Percentiles rank a stretch among this genome's conserved stretches.
These are phyloP conservation scores for Galendromus occidentalis DNA, from an alignment of 1,140 invertebrate genomes.

Conservation along the genomic window DNA sequence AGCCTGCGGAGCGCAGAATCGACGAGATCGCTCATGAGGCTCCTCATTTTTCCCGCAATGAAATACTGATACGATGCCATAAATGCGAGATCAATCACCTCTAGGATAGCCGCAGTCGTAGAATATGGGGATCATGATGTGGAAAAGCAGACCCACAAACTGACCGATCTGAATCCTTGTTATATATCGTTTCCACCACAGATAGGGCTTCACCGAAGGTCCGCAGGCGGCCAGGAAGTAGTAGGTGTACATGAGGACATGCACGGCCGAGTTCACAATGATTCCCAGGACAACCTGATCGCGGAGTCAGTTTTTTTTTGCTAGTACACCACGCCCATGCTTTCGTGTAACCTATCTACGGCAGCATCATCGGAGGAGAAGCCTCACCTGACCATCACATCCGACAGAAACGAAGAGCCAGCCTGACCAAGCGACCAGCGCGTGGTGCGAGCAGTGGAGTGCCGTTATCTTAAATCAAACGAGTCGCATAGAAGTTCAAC, in stretches of 20 bases:
- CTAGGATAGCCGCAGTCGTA: conserved; percentile 1
- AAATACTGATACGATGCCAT: too few relatives aligned
- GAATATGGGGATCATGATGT: not conserved
- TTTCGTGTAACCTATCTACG: too few relatives aligned
- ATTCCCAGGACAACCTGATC: conserved; percentile 8
- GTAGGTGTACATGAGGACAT: conserved; percentile 57
- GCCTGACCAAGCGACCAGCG: conserved; percentile 8
- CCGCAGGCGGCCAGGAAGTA: conserved; percentile 43
- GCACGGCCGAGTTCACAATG: conserved; percentile 47
- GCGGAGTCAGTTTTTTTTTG: conserved; percentile 15
- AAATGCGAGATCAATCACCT: not conserved
- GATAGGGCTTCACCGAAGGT: conserved; percentile 26
- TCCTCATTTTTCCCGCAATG: too few relatives aligned
- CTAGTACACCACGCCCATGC: too few relatives aligned
- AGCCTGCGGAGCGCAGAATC: not conserved
- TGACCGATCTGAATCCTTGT: conserved; percentile 23
- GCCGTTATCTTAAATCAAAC: not conserved
- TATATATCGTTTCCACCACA: conserved; percentile 32
- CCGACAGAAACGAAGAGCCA: conserved; percentile 9
- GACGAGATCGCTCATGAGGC: too few relatives aligned
- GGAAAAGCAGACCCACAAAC: not conserved
- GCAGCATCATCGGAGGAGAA: too few relatives aligned
- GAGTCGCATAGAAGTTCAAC: too few relatives aligned
- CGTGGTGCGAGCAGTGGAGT: not conserved
- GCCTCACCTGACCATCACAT: conserved; percentile 1